phyloP scores from a whole-genome alignment of 37 sponge, comb jelly and placozoan species.

The Halichondria panicea region DNA sequence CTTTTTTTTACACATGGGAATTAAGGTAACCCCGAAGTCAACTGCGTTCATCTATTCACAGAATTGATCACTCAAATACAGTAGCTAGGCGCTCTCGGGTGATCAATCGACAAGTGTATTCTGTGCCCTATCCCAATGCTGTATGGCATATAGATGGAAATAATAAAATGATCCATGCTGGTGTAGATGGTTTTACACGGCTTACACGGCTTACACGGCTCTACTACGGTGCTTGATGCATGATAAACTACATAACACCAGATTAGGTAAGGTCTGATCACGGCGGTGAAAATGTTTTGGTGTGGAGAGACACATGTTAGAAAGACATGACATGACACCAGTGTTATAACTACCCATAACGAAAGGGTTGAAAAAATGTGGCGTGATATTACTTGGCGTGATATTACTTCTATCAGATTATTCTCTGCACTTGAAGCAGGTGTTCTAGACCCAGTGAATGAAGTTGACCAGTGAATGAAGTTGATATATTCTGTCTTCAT shows the following conservation, averaged over 20 bases:
- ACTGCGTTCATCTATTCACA: not conserved
- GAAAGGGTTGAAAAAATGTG: slow-evolving; percentile 33
- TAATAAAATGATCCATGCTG: not conserved
- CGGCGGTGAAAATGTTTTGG: slow-evolving; percentile 17
- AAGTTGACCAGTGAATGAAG: slow-evolving; percentile 37
- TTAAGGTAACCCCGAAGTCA: not conserved
- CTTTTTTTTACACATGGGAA: not conserved
- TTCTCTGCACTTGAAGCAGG: slow-evolving; percentile 18
- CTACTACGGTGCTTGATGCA: too few species aligned
- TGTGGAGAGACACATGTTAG: slow-evolving; percentile 7
- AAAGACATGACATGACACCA: too few species aligned
- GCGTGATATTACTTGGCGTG: slow-evolving; percentile 25
- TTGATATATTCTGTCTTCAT: slow-evolving; percentile 27
- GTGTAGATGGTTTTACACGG: too few species aligned
- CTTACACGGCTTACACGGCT: too few species aligned
- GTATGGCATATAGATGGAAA: too few species aligned
- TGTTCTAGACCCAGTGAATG: slow-evolving; percentile 4
- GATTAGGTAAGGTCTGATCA: slow-evolving; percentile 11
- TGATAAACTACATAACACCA: not conserved
- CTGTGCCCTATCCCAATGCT: too few species aligned
- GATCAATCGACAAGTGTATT: too few species aligned
- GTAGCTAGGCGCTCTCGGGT: not conserved
- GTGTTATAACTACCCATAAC: too few species aligned
- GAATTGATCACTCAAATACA: not conserved
- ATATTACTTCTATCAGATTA: not conserved